Evolutionary conservation across 2,113 vertebrate species (phyloP).

Genomic region (Pangasianodon gigas): DNA sequence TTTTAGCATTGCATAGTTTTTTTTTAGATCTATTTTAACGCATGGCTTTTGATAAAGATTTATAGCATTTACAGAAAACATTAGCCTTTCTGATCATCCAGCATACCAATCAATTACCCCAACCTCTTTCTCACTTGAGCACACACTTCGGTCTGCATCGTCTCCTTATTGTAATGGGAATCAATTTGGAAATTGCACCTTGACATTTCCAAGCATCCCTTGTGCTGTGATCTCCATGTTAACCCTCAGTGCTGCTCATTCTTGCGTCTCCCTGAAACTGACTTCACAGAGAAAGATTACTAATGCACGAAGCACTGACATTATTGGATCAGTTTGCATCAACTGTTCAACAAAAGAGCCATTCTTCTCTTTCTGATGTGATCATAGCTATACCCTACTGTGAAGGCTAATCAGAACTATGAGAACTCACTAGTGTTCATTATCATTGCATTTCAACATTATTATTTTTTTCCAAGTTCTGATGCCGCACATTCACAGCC

Average conservation of each 20-base stretch:
- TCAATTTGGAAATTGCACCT: slow-evolving; percentile 53
- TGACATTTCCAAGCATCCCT: slow-evolving; percentile 45
- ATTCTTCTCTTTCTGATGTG: slow-evolving; percentile 23
- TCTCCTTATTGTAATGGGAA: slow-evolving; percentile 44
- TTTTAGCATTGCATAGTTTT: neutral
- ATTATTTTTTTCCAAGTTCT: neutral
- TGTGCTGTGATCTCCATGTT: slow-evolving; percentile 37
- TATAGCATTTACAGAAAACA: slow-evolving; percentile 21
- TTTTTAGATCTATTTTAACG: neutral
- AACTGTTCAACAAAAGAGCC: slow-evolving; percentile 36
- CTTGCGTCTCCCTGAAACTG: slow-evolving; percentile 1
- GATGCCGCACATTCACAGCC: neutral
- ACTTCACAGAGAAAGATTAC: slow-evolving; percentile 43
- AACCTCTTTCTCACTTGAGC: neutral
- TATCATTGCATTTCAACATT: neutral
- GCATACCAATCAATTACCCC: slow-evolving; percentile 30
- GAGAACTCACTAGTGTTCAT: neutral
- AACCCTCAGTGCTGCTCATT: slow-evolving; percentile 26
- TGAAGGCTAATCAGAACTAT: neutral
- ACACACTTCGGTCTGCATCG: slow-evolving; percentile 15
- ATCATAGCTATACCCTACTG: neutral
- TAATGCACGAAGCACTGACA: slow-evolving; percentile 33
- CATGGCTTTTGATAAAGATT: slow-evolving; percentile 12
- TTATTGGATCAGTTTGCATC: slow-evolving; percentile 51
- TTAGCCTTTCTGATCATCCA: slow-evolving; percentile 28